Evolutionary conservation across 2,113 vertebrate species (phyloP).

Genomic region (Mellivora capensis): DNA sequence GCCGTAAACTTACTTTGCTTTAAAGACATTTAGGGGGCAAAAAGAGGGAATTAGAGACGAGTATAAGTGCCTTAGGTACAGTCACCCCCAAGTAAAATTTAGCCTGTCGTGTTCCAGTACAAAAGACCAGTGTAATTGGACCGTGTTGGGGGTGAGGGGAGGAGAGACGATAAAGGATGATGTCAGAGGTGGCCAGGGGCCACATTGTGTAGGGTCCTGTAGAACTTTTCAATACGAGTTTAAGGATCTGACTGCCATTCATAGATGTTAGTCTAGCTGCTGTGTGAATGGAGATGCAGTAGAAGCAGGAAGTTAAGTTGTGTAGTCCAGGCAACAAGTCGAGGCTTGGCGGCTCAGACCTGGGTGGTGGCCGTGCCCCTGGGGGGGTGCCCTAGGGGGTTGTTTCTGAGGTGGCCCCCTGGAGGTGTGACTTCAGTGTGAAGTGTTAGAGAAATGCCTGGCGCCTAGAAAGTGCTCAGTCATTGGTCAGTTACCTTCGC

Average conservation of each 20-base stretch:
- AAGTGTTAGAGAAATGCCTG: neutral
- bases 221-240: neutral
- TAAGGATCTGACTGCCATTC: neutral
- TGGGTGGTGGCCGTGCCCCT: neutral
- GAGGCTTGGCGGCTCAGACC: too few relatives aligned
- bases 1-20: neutral
- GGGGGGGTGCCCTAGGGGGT: fast-evolving
- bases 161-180: neutral
- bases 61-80: neutral
- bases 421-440: neutral
- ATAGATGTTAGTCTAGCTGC: neutral
- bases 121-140: neutral
- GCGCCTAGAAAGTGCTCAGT: neutral
- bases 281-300: fast-evolving
- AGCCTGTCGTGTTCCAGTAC: neutral
- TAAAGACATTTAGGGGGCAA: neutral
- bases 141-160: fast-evolving
- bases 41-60: neutral
- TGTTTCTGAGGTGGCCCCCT: neutral
- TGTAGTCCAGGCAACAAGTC: fast-evolving
- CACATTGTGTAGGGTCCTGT: fast-evolving
- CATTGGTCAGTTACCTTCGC: fast-evolving
- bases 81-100: neutral
- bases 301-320: neutral
- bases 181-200: neutral